These are phyloP conservation scores for Agrilus biguttatus DNA, from an alignment of 2,888 invertebrate genomes.

Conservation along the genomic window DNA sequence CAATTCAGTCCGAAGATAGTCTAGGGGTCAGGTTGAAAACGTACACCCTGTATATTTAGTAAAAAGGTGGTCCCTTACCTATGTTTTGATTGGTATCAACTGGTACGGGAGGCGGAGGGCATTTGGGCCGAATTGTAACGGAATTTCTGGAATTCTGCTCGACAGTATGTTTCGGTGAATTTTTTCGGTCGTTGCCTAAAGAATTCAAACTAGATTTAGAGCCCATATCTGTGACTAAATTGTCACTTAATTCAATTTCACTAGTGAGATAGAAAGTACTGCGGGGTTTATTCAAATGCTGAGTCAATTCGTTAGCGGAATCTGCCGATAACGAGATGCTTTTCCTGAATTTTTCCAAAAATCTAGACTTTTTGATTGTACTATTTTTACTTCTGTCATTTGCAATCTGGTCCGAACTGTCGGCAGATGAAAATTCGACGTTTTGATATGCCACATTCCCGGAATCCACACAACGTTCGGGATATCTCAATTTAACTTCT, in stretches of 20 bases:
- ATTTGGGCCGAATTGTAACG: constrained; percentile 18
- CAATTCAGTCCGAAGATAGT: too few species aligned
- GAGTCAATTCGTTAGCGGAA: constrained; percentile 37
- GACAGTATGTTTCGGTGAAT: constrained; percentile 22
- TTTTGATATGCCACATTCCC: constrained; percentile 7
- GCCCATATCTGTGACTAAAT: too few species aligned
- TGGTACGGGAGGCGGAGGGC: constrained; percentile 28
- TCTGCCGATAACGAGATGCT: constrained; percentile 42
- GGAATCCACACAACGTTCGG: constrained; percentile 1
- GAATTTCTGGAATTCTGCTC: constrained; percentile 14
- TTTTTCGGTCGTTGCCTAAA: constrained; percentile 29
- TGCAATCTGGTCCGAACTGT: constrained; percentile 3
- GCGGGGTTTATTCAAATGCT: constrained; percentile 31
- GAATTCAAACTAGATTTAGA: too few species aligned
- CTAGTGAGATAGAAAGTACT: constrained; percentile 62
- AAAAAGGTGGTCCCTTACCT: constrained; percentile 6
- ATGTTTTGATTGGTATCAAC: constrained; percentile 10
- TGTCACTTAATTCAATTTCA: constrained; percentile 34
- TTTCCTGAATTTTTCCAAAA: constrained; percentile 43
- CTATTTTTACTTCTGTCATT: constrained; percentile 9
- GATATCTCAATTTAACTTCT: constrained; percentile 4
- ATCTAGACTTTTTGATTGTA: constrained; percentile 15
- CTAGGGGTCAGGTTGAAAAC: too few species aligned
- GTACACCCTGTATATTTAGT: too few species aligned
- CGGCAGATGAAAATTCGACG: constrained; percentile 5